These are phyloP conservation scores for Pachyuromys duprasi DNA, from an alignment of 2,797 vertebrate genomes.

Conservation along the genomic window DNA sequence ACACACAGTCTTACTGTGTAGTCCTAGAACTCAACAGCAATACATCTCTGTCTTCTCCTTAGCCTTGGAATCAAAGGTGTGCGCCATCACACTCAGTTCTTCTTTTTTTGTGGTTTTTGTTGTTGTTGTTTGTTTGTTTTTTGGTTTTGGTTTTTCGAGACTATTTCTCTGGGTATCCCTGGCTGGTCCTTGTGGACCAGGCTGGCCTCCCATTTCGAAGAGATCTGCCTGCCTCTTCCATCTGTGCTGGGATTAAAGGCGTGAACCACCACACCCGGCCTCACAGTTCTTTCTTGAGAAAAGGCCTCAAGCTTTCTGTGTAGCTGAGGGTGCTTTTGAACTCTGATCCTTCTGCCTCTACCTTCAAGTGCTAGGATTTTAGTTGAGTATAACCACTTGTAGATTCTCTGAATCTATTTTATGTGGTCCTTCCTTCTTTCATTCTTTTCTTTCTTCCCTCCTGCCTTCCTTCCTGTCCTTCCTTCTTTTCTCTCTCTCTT, in stretches of 20 bases:
- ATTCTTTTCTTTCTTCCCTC: no score
- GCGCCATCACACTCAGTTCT: no score
- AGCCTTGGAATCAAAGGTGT: background rate
- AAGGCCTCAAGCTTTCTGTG: background rate
- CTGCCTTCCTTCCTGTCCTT: rapidly evolving
- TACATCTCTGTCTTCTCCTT: background rate
- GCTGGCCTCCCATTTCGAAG: no score
- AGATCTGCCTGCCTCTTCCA: no score
- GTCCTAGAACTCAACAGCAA: background rate
- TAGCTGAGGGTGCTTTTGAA: background rate
- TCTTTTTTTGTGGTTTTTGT: no score
- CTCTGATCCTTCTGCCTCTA: background rate
- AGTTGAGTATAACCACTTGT: background rate
- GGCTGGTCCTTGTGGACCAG: no score
- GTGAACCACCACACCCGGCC: background rate
- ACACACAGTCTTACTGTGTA: background rate
- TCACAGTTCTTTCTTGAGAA: background rate
- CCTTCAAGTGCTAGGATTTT: background rate
- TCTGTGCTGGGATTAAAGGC: no score
- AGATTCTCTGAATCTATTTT: background rate
- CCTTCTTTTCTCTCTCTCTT: background rate
- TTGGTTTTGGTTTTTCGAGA: no score
- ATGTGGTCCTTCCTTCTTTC: no score
- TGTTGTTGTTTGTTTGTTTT: no score
- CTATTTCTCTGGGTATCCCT: no score